These are phyloP conservation scores for Glaucidium brasilianum DNA, from an alignment of 2,113 vertebrate genomes.

Conservation along the genomic window DNA sequence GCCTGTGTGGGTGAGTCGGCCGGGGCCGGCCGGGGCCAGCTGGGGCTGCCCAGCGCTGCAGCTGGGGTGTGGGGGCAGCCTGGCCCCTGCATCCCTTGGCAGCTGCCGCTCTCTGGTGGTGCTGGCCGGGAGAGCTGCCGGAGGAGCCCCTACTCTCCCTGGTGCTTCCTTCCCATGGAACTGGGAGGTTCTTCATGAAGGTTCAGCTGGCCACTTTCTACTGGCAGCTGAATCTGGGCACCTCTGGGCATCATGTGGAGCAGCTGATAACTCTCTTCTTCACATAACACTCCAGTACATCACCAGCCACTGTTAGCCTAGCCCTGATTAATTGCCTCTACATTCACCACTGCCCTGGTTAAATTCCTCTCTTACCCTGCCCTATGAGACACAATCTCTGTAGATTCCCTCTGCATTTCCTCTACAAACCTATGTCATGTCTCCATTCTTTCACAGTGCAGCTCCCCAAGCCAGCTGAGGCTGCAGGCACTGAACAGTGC, in stretches of 20 bases:
- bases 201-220: not conserved
- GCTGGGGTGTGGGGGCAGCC: not conserved
- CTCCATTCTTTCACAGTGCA: not conserved
- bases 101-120: slow-evolving; percentile 34
- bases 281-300: not conserved
- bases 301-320: not conserved
- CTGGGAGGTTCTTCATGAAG: not conserved
- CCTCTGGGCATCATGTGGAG: not conserved
- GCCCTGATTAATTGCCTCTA: not conserved
- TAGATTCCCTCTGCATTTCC: not conserved
- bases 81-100: not conserved
- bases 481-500: not conserved
- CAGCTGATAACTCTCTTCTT: not conserved
- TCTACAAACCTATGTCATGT: not conserved
- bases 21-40: not conserved
- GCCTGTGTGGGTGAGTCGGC: slow-evolving; percentile 85
- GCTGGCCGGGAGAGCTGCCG: not conserved
- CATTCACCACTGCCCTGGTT: not conserved
- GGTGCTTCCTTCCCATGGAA: rapidly evolving
- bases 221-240: not conserved
- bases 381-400: not conserved
- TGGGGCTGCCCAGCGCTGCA: not conserved
- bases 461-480: not conserved
- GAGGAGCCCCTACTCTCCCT: not conserved
- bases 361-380: not conserved